A percentile compares a stretch with the other conserved stretches of the same genome.
phyloP scores from a whole-genome alignment of 2,888 invertebrate genomes.

The Dexiosoma caninum region DNA sequence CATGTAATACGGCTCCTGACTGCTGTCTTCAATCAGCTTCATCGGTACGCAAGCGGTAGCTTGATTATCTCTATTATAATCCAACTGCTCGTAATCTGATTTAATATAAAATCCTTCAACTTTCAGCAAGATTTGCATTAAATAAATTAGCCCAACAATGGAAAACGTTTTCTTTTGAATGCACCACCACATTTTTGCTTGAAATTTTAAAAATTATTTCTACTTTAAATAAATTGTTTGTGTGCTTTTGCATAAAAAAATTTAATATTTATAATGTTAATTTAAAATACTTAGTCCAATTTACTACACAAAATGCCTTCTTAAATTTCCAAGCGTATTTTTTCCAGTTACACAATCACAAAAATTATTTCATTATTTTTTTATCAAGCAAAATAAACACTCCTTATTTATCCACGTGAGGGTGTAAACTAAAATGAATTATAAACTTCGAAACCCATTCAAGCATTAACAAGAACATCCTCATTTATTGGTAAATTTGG shows the following conservation, averaged over 20 bases:
- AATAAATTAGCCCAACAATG: neutral
- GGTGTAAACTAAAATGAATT: conserved; percentile 18
- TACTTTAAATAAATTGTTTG: neutral
- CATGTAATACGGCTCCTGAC: conserved; percentile 39
- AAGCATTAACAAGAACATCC: neutral
- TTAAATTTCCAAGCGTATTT: neutral
- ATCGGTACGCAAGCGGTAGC: conserved; percentile 28
- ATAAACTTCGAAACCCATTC: conserved; percentile 22
- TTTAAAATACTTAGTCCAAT: conserved; percentile 15
- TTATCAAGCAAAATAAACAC: neutral
- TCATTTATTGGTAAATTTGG: conserved; percentile 4
- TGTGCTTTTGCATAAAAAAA: conserved; percentile 11
- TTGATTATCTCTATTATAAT: neutral
- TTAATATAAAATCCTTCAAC: neutral
- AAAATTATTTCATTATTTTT: conserved; percentile 18
- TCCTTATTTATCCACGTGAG: neutral
- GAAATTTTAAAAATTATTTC: neutral
- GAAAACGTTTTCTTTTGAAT: neutral
- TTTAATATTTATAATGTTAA: neutral
- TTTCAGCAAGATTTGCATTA: neutral
- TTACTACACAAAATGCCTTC: conserved; percentile 6
- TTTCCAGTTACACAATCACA: too few species aligned
- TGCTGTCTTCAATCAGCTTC: conserved; percentile 14
- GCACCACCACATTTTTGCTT: neutral
- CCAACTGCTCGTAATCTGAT: neutral